phyloP scores from a whole-genome alignment of 2,113 vertebrate species.

The Gymnocephalus cernua region DNA sequence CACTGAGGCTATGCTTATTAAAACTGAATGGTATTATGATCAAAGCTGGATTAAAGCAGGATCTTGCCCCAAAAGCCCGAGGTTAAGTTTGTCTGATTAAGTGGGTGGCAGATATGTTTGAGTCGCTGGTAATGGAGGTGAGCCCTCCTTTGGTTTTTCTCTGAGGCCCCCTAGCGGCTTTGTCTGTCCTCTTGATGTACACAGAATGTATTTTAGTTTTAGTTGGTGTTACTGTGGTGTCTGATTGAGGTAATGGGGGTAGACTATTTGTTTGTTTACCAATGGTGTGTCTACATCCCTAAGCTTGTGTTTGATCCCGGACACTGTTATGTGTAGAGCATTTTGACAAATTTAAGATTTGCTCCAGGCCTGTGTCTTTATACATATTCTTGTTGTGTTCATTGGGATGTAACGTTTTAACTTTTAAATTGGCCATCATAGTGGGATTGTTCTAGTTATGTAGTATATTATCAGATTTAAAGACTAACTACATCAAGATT shows the following conservation, averaged over 20 bases:
- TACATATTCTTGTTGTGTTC: slow-evolving; percentile 13
- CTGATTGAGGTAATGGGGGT: neutral
- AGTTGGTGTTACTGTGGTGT: neutral
- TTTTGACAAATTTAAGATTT: neutral
- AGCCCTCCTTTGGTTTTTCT: neutral
- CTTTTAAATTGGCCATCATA: neutral
- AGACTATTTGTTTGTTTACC: slow-evolving; percentile 19
- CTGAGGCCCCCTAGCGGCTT: slow-evolving; percentile 13
- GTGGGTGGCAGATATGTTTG: neutral
- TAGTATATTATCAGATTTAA: neutral
- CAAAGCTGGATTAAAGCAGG: slow-evolving; percentile 22
- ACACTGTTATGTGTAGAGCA: neutral
- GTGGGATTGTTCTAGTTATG: neutral
- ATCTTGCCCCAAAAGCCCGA: slow-evolving; percentile 3
- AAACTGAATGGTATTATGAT: slow-evolving; percentile 4
- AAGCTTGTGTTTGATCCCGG: slow-evolving; percentile 21
- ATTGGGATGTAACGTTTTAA: slow-evolving; percentile 3
- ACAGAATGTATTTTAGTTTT: neutral
- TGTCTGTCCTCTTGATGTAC: neutral
- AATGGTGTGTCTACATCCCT: slow-evolving; percentile 16
- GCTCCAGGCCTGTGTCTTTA: neutral
- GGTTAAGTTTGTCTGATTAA: slow-evolving; percentile 8
- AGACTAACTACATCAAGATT: neutral
- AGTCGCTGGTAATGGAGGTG: neutral
- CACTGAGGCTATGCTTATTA: slow-evolving; percentile 13